Percentiles rank a stretch among this genome's conserved stretches.
Conservation (phyloP, 2,797 vertebrate species). For the Protosalanx chinensis region DNA sequence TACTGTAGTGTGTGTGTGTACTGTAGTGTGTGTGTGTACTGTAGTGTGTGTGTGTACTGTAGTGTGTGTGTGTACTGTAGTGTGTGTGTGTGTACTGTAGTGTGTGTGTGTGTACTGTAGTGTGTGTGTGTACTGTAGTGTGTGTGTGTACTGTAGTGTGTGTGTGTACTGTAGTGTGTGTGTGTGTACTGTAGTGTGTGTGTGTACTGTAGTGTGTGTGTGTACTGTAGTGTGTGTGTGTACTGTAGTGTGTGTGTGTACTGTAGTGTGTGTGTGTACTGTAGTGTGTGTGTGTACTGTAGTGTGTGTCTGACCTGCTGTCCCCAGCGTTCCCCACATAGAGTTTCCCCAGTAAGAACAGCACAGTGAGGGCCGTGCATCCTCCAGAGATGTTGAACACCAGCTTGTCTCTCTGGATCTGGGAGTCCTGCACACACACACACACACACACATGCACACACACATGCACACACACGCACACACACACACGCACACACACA, state of each 20-base stretch:
- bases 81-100: too few relatives aligned
- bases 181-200: constrained; percentile 35
- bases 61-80: too few relatives aligned
- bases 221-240: not conserved
- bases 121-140: not conserved
- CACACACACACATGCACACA: constrained; percentile 8
- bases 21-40: not conserved
- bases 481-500: too few relatives aligned
- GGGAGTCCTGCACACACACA: constrained; percentile 78
- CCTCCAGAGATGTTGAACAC: constrained; percentile 89
- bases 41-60: not conserved
- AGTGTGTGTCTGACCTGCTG: constrained; percentile 86
- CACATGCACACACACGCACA: constrained; percentile 29
- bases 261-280: not conserved
- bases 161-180: not conserved
- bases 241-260: not conserved
- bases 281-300: too few relatives aligned
- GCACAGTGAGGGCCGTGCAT: constrained; percentile 88
- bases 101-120: not conserved
- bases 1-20: not conserved
- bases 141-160: not conserved
- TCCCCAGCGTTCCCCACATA: constrained; percentile 96
- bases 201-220: not conserved
- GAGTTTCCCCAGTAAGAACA: constrained; percentile 88
- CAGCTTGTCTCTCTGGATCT: constrained; percentile 87